Conservation (phyloP, 2,113 vertebrate species). For the Tapirus terrestris region DNA sequence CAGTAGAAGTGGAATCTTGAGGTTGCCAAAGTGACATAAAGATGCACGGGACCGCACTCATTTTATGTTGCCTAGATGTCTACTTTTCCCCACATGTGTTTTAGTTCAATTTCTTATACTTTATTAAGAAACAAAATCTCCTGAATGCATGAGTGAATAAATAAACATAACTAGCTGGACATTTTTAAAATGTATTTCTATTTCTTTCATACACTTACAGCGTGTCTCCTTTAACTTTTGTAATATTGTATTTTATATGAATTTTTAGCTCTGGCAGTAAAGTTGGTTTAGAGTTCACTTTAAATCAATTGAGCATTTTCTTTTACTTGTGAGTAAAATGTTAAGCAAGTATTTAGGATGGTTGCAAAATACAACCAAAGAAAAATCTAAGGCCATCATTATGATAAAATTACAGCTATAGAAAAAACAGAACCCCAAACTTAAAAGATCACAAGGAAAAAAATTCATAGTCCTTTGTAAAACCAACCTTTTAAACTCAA, state of each 20-base stretch:
- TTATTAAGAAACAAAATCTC: neutral
- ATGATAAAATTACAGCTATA: conserved; percentile 65
- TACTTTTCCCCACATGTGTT: neutral
- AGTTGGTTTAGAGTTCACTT: conserved; percentile 3
- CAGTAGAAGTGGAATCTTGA: neutral
- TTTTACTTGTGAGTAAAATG: conserved; percentile 27
- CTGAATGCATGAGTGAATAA: neutral
- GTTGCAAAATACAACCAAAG: conserved; percentile 43
- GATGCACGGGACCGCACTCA: neutral
- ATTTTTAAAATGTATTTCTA: neutral
- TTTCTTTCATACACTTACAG: neutral
- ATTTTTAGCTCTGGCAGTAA: neutral
- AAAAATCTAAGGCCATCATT: conserved; percentile 54
- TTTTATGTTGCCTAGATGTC: neutral
- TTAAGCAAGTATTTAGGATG: conserved; percentile 16
- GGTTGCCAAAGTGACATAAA: neutral
- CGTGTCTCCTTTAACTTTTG: neutral
- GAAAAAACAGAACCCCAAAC: conserved; percentile 9
- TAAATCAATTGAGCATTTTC: conserved; percentile 35
- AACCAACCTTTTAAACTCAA: conserved; percentile 1
- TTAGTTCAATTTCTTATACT: neutral
- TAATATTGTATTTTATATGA: neutral
- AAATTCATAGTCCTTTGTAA: conserved; percentile 32
- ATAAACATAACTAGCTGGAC: neutral
- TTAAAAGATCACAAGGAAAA: conserved; percentile 51